phyloP scores from a whole-genome alignment of 2,888 invertebrate genomes.

The Coecobrya sp. region DNA sequence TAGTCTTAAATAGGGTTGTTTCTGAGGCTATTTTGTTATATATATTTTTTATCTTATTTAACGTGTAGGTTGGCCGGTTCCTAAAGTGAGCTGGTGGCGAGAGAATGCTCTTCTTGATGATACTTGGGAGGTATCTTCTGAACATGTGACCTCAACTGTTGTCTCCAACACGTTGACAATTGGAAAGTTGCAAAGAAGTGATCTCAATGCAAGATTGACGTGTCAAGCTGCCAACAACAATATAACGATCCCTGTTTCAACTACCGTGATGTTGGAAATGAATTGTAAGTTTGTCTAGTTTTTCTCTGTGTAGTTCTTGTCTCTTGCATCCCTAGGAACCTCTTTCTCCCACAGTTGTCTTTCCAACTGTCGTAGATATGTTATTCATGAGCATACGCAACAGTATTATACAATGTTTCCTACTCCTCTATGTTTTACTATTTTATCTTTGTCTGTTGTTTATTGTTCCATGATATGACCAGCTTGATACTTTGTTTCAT shows the following conservation, averaged over 20 bases:
- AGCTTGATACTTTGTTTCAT: too few relatives aligned
- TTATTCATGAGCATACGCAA: too few relatives aligned
- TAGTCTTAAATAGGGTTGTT: neutral
- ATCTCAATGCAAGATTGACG: slow-evolving; percentile 91
- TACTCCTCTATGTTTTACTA: too few relatives aligned
- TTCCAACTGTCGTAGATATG: neutral
- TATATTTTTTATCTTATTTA: slow-evolving; percentile 41
- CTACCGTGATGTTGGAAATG: slow-evolving; percentile 91
- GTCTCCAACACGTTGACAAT: slow-evolving; percentile 92
- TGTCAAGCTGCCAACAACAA: slow-evolving; percentile 93
- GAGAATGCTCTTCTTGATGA: slow-evolving; percentile 92
- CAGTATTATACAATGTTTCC: too few relatives aligned
- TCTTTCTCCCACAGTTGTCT: neutral
- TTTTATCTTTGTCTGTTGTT: too few relatives aligned
- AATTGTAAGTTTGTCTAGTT: slow-evolving; percentile 90
- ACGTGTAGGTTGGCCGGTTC: slow-evolving; percentile 91
- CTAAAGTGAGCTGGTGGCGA: slow-evolving; percentile 93
- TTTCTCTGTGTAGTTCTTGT: neutral
- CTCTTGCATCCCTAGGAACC: neutral
- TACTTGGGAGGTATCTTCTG: slow-evolving; percentile 91
- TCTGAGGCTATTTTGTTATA: neutral
- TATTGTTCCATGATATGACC: too few relatives aligned
- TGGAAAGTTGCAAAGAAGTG: slow-evolving; percentile 91
- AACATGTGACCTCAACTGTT: slow-evolving; percentile 88
- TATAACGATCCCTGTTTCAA: slow-evolving; percentile 91